These are phyloP conservation scores for Mesembrinibis cayennensis DNA, from an alignment of 2,113 vertebrate species.

Conservation along the genomic window DNA sequence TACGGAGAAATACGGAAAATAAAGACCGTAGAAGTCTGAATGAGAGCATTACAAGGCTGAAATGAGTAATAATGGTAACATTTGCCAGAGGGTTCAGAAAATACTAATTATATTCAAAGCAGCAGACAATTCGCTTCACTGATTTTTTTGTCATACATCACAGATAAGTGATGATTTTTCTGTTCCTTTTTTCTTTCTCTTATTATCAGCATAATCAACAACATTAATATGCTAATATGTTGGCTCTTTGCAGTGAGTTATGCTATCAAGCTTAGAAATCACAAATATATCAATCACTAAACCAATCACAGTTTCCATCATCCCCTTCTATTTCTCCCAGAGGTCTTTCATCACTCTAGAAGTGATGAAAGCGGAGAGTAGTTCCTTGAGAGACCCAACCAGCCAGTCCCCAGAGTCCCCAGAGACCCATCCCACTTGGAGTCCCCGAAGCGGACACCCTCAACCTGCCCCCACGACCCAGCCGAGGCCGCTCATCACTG, in stretches of 20 bases:
- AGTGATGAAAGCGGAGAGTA: fast-evolving
- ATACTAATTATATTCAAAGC: slow-evolving; percentile 15
- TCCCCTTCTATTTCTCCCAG: neutral
- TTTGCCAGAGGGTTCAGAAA: neutral
- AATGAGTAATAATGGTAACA: neutral
- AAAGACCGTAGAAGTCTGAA: neutral
- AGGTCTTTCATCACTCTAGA: neutral
- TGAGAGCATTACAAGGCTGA: neutral
- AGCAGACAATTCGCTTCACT: neutral
- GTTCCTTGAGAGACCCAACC: neutral
- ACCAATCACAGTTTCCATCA: neutral
- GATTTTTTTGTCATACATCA: neutral
- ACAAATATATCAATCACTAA: neutral
- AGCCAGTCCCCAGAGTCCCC: neutral
- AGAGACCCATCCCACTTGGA: neutral
- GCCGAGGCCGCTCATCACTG: fast-evolving
- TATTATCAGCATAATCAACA: neutral
- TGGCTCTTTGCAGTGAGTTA: neutral
- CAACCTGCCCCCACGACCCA: fast-evolving
- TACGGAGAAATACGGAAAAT: neutral
- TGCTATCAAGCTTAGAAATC: neutral
- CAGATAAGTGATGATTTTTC: neutral
- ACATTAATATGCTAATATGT: neutral
- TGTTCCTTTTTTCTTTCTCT: neutral
- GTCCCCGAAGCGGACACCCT: fast-evolving